These are phyloP conservation scores for Pyrocephalus nanus DNA, from an alignment of 2,797 vertebrate genomes.

Conservation along the genomic window DNA sequence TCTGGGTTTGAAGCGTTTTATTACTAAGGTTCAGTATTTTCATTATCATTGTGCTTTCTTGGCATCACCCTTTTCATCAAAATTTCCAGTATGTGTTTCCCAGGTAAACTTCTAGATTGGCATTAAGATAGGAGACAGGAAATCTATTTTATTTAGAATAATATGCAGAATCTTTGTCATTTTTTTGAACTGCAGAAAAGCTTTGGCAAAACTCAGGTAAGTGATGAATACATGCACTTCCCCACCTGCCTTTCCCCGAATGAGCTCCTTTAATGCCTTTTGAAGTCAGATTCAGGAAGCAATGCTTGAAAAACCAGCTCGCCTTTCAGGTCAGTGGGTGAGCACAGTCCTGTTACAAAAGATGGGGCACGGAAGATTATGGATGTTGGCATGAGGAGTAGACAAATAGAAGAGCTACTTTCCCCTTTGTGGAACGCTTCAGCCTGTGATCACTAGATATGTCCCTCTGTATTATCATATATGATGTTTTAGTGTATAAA, in stretches of 20 bases:
- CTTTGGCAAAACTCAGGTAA: background rate
- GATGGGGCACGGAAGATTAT: background rate
- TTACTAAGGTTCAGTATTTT: background rate
- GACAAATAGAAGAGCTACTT: background rate
- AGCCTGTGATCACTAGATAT: background rate
- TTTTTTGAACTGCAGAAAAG: background rate
- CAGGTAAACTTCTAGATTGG: background rate
- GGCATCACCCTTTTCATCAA: background rate
- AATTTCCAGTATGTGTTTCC: background rate
- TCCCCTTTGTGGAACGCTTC: background rate
- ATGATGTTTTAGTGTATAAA: background rate
- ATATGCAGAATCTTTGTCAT: background rate
- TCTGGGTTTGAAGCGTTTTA: background rate
- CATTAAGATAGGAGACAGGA: background rate
- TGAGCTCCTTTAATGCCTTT: background rate
- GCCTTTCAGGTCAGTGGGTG: background rate
- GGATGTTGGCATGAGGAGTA: background rate
- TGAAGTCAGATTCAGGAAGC: background rate
- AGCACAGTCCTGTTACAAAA: background rate
- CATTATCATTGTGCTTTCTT: background rate
- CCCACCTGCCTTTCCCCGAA: background rate
- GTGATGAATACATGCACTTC: background rate
- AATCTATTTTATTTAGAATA: constrained; percentile 1
- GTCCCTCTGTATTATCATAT: background rate
- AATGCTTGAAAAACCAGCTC: background rate